phyloP scores from a whole-genome alignment of 2,888 invertebrate genomes.

The Apotomis betuletana region DNA sequence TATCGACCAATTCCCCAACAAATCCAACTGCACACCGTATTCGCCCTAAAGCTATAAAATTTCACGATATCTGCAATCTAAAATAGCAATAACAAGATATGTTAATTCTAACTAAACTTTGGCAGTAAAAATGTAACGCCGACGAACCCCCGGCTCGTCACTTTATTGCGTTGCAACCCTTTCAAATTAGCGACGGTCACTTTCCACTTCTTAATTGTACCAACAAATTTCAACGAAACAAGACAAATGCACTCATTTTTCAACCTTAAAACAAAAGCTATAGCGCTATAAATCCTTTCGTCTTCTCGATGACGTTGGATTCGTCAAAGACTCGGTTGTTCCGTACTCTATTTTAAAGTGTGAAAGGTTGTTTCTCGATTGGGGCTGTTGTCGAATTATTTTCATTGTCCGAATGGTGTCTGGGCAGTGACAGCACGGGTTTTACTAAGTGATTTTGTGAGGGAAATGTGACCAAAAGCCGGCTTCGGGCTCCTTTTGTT shows the following conservation, averaged over 20 bases:
- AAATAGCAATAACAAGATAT: constrained; percentile 42
- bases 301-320: neutral
- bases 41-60: constrained; percentile 38
- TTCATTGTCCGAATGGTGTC: constrained; percentile 58
- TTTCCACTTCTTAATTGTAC: constrained; percentile 65
- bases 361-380: constrained; percentile 39
- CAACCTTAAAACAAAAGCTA: constrained; percentile 27
- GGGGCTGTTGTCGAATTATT: constrained; percentile 52
- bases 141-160: constrained; percentile 52
- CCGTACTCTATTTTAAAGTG: neutral
- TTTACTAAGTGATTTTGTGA: constrained; percentile 67
- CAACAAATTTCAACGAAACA: constrained; percentile 55
- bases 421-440: constrained; percentile 62
- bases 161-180: constrained; percentile 62
- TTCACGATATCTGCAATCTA: constrained; percentile 32
- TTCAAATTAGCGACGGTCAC: constrained; percentile 70
- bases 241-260: constrained; percentile 9
- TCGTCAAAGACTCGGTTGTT: neutral
- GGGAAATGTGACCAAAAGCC: constrained; percentile 53
- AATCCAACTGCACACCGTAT: constrained; percentile 18
- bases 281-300: constrained; percentile 13
- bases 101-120: constrained; percentile 46
- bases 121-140: constrained; percentile 48
- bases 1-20: constrained; percentile 19
- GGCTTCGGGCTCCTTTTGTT: constrained; percentile 52